Percentiles rank a stretch among this genome's conserved stretches.
Conservation (phyloP, 1,140 invertebrate species). For the Musca vetustissima region DNA sequence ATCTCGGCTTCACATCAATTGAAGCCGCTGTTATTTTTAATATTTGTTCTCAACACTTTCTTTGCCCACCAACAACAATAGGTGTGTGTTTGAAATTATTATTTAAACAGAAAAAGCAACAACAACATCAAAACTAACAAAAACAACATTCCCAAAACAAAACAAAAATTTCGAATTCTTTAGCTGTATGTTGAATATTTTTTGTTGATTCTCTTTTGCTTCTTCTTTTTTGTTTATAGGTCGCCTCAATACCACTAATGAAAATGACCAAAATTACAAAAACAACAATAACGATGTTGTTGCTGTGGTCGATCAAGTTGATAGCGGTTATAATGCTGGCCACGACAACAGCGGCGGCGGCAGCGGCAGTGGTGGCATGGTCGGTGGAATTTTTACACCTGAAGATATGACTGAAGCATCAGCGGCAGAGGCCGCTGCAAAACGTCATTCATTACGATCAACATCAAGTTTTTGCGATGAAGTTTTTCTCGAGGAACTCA, state of each 20-base stretch:
- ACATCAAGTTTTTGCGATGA: constrained; percentile 55
- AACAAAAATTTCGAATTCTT: constrained; percentile 7
- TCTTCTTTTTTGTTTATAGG: constrained; percentile 1
- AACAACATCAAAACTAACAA: constrained; percentile 26
- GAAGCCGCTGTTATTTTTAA: too few species aligned
- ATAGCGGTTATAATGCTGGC: constrained; percentile 31
- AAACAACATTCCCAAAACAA: not conserved
- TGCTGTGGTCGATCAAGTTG: constrained; percentile 3
- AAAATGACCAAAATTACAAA: constrained; percentile 38
- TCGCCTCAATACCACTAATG: constrained; percentile 31
- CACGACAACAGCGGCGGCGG: not conserved
- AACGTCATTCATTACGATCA: constrained; percentile 48
- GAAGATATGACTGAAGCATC: not conserved
- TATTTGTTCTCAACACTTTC: too few species aligned
- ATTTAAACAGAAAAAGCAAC: constrained; percentile 16
- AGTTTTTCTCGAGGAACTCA: constrained; percentile 40
- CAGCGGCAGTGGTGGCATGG: not conserved
- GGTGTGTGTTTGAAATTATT: not conserved
- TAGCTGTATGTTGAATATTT: constrained; percentile 32
- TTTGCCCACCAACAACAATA: constrained; percentile 1
- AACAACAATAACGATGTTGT: constrained; percentile 14
- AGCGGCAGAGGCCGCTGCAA: too few species aligned
- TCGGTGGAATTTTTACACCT: too few species aligned
- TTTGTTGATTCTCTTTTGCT: not conserved
- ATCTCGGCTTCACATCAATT: too few species aligned